Base-by-base conservation (phyloP, 2,113 vertebrate genomes). In the Dromaius novaehollandiae region DNA sequence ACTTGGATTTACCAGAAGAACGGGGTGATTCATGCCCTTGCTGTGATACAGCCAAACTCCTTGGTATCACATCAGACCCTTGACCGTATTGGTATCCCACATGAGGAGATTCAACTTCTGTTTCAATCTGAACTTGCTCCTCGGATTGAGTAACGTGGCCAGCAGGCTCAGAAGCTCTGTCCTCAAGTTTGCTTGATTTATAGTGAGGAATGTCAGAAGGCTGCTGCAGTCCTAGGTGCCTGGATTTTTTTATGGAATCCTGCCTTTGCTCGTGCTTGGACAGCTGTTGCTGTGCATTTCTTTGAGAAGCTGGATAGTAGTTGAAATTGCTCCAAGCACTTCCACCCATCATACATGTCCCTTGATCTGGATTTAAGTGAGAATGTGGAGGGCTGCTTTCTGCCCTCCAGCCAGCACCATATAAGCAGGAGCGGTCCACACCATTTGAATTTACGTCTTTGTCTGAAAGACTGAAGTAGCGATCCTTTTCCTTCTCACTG, bases 381-480 rank as follows among this genome's bases (percentile, higher is more conserved):
- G 97, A 56, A 3, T 44, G 98, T 0, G 97, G 98, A 38, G 98
- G 97, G 50, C 97, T 97, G 89, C 95, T 95, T 19, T 97, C 98
- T 1, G 97, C 97, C 77, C 96, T 97, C 98, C 98, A 98, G 11
- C 97, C 88, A 0, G 96, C 17, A 0, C 89, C 21, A 73, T 98
- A 98, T 18, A 95, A 46, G 20, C 98, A 97, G 68, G 98, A 60
- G 0, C 95, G 36, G 1, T 98, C 96, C 95, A 97, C 40, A 3
- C 98, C 97, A 2, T 98, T 99, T 11, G 97, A 99, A 95, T 86
- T 98, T 38, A 98, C 98, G 4, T 98, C 98, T 17, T 99, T 99
- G 96, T 99, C 99, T 0, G 99, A 99, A 79, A 99, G 97, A 79
- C 98, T 99, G 96, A 99, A 98, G 94, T 99, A 99, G 8, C 98